These are phyloP conservation scores for Camarhynchus parvulus DNA, from an alignment of 2,113 vertebrate species.

Conservation along the genomic window DNA sequence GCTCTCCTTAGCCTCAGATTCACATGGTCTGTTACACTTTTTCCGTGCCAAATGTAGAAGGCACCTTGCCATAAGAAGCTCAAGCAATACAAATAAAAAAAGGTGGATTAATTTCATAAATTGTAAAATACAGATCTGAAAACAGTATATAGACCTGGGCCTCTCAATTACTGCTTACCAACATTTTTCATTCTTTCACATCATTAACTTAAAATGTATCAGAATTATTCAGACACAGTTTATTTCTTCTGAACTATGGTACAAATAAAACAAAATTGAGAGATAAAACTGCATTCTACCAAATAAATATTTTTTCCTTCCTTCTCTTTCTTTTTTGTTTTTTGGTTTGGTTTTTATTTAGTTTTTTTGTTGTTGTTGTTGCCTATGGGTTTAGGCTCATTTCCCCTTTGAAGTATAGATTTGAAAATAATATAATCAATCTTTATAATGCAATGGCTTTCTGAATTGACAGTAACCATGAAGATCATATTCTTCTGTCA, in stretches of 20 bases:
- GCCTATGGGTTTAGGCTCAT: neutral
- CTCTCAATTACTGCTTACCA: neutral
- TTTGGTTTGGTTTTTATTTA: neutral
- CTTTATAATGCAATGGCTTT: neutral
- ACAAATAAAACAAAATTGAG: neutral
- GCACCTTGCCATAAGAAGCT: neutral
- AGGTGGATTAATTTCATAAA: neutral
- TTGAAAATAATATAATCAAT: neutral
- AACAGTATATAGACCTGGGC: neutral
- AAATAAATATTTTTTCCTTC: rapidly evolving
- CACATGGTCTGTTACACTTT: neutral
- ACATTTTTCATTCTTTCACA: neutral
- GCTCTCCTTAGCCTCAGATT: neutral
- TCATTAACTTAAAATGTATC: neutral
- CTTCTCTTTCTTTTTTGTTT: rapidly evolving
- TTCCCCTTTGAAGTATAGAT: neutral
- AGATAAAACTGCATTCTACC: neutral
- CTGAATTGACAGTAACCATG: neutral
- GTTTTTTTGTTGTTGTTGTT: neutral
- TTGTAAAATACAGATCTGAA: neutral
- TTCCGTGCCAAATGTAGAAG: neutral
- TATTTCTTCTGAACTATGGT: neutral
- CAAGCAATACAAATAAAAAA: neutral
- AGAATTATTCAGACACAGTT: neutral
- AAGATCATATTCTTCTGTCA: neutral